Conservation (phyloP, 2,888 invertebrate species). For the Lycaena phlaeas region DNA sequence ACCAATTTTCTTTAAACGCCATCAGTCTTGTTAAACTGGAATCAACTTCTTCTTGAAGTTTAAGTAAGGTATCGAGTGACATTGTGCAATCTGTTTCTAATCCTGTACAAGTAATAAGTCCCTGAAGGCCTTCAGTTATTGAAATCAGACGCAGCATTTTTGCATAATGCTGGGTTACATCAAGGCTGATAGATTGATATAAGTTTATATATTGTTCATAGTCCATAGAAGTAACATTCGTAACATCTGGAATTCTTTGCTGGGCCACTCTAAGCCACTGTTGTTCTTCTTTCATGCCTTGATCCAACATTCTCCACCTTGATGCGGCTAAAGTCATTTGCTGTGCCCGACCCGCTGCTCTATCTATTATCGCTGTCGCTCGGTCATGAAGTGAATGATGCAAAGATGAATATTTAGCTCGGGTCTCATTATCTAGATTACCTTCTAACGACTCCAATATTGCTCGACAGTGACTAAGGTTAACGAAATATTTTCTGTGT, state of each 20-base stretch:
- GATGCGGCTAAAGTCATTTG: conserved; percentile 89
- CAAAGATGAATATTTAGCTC: conserved; percentile 78
- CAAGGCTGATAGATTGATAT: conserved; percentile 84
- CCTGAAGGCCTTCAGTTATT: conserved; percentile 81
- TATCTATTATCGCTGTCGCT: conserved; percentile 83
- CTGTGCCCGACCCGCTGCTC: conserved; percentile 85
- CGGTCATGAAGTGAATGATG: conserved; percentile 84
- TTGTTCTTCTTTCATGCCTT: conserved; percentile 86
- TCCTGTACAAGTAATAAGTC: conserved; percentile 81
- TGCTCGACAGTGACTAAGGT: conserved; percentile 88
- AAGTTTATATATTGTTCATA: conserved; percentile 88
- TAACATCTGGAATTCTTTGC: conserved; percentile 86
- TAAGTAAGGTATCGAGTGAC: conserved; percentile 79
- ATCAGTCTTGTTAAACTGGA: conserved; percentile 79
- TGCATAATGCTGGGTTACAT: conserved; percentile 85
- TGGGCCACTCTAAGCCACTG: conserved; percentile 89
- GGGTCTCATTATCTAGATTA: conserved; percentile 86
- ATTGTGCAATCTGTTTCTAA: conserved; percentile 82
- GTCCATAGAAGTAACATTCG: conserved; percentile 85
- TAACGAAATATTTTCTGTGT: conserved; percentile 90
- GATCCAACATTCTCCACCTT: conserved; percentile 85
- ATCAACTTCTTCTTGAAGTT: conserved; percentile 84
- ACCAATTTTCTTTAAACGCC: conserved; percentile 86
- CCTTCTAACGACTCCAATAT: conserved; percentile 89
- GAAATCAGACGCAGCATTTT: conserved; percentile 82